phyloP scores from a whole-genome alignment of 2,888 invertebrate genomes.

The Hoplodrina blanda region DNA sequence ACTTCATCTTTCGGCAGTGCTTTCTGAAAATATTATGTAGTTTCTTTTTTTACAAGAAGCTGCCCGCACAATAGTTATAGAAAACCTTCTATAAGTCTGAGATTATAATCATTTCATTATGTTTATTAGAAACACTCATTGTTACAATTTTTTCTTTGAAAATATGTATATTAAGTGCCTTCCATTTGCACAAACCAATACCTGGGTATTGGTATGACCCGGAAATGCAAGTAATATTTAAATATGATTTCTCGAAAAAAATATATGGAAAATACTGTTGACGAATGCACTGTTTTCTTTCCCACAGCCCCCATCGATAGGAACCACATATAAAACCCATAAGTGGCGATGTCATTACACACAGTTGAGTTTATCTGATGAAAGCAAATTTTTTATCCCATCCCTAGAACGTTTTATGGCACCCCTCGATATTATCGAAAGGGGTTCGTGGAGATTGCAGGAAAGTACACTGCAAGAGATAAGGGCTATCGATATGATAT shows the following conservation, averaged over 20 bases:
- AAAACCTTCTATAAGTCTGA: no score
- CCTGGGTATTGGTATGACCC: not conserved
- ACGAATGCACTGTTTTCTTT: not conserved
- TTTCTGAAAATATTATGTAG: not conserved
- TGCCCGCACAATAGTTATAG: not conserved
- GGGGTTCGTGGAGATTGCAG: slow-evolving; percentile 26
- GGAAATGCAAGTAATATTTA: not conserved
- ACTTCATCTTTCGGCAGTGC: not conserved
- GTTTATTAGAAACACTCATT: no score
- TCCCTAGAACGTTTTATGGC: slow-evolving; percentile 40
- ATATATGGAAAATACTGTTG: no score
- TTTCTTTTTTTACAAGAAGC: no score
- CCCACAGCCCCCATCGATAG: slow-evolving; percentile 8
- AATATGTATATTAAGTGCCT: no score
- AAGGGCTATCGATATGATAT: slow-evolving; percentile 27
- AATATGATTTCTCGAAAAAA: not conserved
- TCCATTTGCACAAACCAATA: not conserved
- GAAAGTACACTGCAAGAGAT: slow-evolving; percentile 39
- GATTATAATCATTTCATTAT: no score
- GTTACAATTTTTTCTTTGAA: no score
- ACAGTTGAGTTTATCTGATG: slow-evolving; percentile 45
- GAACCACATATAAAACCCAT: slow-evolving; percentile 36
- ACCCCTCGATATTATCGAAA: slow-evolving; percentile 50
- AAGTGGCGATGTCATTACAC: slow-evolving; percentile 55
- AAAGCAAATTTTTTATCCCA: slow-evolving; percentile 51